phyloP scores from a whole-genome alignment of 2,888 invertebrate species.

The Allophyes oxyacanthae region DNA sequence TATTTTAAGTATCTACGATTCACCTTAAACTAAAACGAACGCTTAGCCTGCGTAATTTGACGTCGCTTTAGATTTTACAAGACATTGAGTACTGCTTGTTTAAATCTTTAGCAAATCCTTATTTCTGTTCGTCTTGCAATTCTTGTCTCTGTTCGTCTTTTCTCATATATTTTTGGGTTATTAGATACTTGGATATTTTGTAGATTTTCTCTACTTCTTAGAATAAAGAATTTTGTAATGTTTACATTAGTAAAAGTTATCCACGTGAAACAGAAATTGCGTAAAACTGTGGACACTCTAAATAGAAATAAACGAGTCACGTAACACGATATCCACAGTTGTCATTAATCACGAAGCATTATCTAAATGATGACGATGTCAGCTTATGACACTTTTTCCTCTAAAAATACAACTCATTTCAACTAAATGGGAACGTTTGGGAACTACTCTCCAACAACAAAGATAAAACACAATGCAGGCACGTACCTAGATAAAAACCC shows the following conservation, averaged over 20 bases:
- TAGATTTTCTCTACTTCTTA: not conserved
- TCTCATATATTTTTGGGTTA: constrained; percentile 21
- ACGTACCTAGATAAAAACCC: too few relatives aligned
- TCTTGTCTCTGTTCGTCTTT: not conserved
- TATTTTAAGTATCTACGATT: constrained; percentile 37
- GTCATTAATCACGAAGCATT: constrained; percentile 35
- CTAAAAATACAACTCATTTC: constrained; percentile 9
- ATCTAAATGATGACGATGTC: constrained; percentile 8
- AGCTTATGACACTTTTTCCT: constrained; percentile 11
- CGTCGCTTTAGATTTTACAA: constrained; percentile 37
- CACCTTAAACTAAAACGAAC: constrained; percentile 41
- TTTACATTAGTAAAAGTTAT: not conserved
- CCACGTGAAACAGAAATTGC: constrained; percentile 6
- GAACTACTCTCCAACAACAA: not conserved
- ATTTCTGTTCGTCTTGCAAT: not conserved
- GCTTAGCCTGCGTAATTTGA: constrained; percentile 35
- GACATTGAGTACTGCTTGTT: constrained; percentile 10
- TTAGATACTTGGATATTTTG: constrained; percentile 8
- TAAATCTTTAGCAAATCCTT: constrained; percentile 1
- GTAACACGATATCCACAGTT: constrained; percentile 23
- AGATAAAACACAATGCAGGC: not conserved
- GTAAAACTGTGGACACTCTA: constrained; percentile 9
- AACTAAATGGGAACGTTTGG: constrained; percentile 1
- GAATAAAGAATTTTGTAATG: not conserved
- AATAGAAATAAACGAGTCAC: constrained; percentile 21